Percentiles rank a stretch among this genome's conserved stretches.
phyloP scores from a whole-genome alignment of 1,140 invertebrate genomes.

The Drosophila repleta region DNA sequence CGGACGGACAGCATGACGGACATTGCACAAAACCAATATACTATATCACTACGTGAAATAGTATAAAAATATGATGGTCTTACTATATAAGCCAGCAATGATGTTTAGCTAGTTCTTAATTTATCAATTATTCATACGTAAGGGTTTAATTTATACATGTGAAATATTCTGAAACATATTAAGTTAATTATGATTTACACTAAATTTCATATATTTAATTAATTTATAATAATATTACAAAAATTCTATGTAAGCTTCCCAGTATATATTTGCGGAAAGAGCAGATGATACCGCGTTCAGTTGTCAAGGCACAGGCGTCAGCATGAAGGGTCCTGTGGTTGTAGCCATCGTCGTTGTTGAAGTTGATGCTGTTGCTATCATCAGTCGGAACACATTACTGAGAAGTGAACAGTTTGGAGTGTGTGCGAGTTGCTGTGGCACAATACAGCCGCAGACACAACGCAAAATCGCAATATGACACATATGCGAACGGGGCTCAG shows the following conservation, averaged over 20 bases:
- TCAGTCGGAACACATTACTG: slow-evolving; percentile 54
- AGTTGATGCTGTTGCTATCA: slow-evolving; percentile 50
- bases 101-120: too few relatives aligned
- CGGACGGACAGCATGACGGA: too few relatives aligned
- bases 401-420: slow-evolving; percentile 17
- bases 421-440: slow-evolving; percentile 33
- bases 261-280: slow-evolving; percentile 2
- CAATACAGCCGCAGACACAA: slow-evolving; percentile 73
- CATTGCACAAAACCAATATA: too few relatives aligned
- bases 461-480: slow-evolving; percentile 79
- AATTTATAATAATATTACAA: background rate
- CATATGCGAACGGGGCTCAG: slow-evolving; percentile 70
- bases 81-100: too few relatives aligned
- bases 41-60: too few relatives aligned
- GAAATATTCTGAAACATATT: too few relatives aligned
- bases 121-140: too few relatives aligned
- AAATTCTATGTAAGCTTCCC: background rate
- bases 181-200: too few relatives aligned
- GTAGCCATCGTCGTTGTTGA: slow-evolving; percentile 13
- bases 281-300: slow-evolving; percentile 2
- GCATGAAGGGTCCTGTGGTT: slow-evolving; percentile 24
- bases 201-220: too few relatives aligned
- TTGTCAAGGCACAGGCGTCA: slow-evolving; percentile 20
- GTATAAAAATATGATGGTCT: too few relatives aligned
- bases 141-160: too few relatives aligned